These are phyloP conservation scores for Netelia virgata DNA, from an alignment of 2,888 invertebrate species.

Conservation along the genomic window DNA sequence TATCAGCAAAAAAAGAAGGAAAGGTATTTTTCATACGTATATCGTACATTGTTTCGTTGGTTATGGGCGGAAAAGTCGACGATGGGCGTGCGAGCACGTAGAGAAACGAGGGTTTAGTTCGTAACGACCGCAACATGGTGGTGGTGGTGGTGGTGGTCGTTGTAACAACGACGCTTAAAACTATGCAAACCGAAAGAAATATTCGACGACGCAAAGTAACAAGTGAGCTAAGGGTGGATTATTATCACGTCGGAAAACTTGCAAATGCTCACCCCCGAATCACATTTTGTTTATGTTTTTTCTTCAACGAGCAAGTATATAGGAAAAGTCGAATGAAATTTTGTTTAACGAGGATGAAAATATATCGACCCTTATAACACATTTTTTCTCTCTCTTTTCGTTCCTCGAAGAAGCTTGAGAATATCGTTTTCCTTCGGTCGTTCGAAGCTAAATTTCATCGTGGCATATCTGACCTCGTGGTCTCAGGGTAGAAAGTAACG, in stretches of 20 bases:
- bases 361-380: no score
- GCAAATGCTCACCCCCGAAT: not conserved
- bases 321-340: not conserved
- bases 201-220: no score
- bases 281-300: not conserved
- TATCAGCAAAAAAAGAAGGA: conserved; percentile 18
- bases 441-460: no score
- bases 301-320: not conserved
- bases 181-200: not conserved
- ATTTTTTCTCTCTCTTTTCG: no score
- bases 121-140: conserved; percentile 37
- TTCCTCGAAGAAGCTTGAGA: no score
- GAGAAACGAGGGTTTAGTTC: conserved; percentile 36
- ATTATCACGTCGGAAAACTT: not conserved
- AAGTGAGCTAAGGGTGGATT: no score
- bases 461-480: no score
- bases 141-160: not conserved
- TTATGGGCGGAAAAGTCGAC: conserved; percentile 28
- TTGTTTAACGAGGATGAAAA: not conserved
- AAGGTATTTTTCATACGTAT: not conserved
- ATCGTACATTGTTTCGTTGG: not conserved
- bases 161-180: conserved; percentile 16
- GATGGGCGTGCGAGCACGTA: conserved; percentile 28
- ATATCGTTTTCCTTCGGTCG: no score
- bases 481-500: not conserved